A percentile compares a stretch with the other conserved stretches of the same genome.
phyloP scores from a whole-genome alignment of 1,140 invertebrate genomes.

The Macrostomum lignano region DNA sequence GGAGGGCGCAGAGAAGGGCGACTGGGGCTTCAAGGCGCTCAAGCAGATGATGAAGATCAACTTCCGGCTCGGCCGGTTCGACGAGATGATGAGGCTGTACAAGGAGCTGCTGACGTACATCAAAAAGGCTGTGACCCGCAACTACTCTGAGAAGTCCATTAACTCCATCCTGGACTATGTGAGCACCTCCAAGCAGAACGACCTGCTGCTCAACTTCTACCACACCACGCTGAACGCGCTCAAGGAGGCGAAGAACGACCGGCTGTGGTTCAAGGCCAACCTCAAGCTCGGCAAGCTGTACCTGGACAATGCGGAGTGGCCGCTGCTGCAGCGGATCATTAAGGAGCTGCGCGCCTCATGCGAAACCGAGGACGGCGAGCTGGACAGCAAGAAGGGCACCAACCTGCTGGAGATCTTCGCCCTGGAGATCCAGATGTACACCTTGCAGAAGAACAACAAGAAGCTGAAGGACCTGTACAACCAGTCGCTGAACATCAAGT shows the following conservation, averaged over 20 bases:
- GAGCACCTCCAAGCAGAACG: constrained; percentile 91
- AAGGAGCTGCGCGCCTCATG: constrained; percentile 90
- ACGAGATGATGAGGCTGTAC: constrained; percentile 85
- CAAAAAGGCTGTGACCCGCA: constrained; percentile 87
- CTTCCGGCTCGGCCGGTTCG: constrained; percentile 73
- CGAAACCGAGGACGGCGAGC: constrained; percentile 94
- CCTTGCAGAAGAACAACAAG: constrained; percentile 96
- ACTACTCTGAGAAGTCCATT: constrained; percentile 97
- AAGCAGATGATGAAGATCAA: constrained; percentile 99
- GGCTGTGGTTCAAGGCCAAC: constrained; percentile 98
- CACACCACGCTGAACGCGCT: constrained; percentile 89
- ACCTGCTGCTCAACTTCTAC: constrained; percentile 93
- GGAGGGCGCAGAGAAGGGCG: constrained; percentile 85
- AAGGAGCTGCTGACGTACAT: constrained; percentile 87
- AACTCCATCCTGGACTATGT: constrained; percentile 98
- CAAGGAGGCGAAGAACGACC: constrained; percentile 87
- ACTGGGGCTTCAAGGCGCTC: constrained; percentile 99
- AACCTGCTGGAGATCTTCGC: constrained; percentile 93
- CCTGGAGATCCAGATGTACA: constrained; percentile 98
- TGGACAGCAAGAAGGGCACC: constrained; percentile 92
- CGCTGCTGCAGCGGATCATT: constrained; percentile 71
- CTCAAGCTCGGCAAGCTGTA: constrained; percentile 94
- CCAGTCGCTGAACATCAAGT: constrained; percentile 89
- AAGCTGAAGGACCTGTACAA: constrained; percentile 90
- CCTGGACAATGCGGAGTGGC: constrained; percentile 76